phyloP scores from a whole-genome alignment of 1,140 invertebrate species.

The Tigriopus japonicus region DNA sequence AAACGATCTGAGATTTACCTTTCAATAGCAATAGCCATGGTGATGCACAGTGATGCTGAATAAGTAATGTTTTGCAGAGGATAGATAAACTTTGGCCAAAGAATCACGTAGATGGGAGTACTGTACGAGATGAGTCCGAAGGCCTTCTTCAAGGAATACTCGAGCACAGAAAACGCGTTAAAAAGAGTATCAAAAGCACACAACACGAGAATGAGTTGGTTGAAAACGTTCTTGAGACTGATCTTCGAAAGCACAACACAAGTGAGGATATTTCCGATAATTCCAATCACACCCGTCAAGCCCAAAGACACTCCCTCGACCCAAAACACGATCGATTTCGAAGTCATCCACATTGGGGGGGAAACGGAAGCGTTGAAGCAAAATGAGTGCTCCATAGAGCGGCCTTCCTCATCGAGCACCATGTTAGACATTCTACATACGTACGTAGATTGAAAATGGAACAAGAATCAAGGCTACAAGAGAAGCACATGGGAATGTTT shows the following conservation, averaged over 20 bases:
- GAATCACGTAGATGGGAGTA: background rate
- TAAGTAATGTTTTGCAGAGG: background rate
- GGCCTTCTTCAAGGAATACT: background rate
- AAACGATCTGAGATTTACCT: too few species aligned
- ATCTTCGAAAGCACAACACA: background rate
- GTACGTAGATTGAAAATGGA: too few species aligned
- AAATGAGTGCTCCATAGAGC: background rate
- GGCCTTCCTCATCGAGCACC: too few species aligned
- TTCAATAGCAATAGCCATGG: background rate
- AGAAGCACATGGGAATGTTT: too few species aligned
- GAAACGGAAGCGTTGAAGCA: background rate
- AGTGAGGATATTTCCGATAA: background rate
- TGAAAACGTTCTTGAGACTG: background rate
- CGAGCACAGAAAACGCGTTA: background rate
- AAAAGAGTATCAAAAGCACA: background rate
- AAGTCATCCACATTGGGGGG: background rate
- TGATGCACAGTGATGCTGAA: background rate
- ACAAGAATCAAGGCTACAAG: too few species aligned
- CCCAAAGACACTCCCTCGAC: background rate
- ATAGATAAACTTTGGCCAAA: constrained; percentile 1
- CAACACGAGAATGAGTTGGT: background rate
- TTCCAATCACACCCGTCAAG: background rate
- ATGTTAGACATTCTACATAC: too few species aligned
- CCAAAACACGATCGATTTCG: background rate
- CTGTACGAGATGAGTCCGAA: background rate